Evolutionary conservation across 2,797 vertebrate species (phyloP), one percentile per base, ranked within the genome.

Genomic region (Synanceia verrucosa): DNA sequence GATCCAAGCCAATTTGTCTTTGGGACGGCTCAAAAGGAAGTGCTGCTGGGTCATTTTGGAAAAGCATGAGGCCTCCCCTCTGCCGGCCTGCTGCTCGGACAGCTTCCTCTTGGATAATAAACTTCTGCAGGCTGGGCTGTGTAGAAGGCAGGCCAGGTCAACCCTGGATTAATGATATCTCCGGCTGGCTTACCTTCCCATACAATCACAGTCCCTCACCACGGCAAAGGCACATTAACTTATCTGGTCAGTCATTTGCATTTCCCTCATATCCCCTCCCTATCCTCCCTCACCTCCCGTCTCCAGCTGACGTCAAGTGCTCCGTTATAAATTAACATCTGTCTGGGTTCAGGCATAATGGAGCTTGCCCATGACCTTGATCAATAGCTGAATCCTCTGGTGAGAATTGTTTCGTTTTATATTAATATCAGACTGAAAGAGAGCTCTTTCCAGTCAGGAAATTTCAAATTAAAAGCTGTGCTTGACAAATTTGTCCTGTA

Each of bases 81-180:
- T 70, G 77, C 53, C 53, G 51, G 57, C 68, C 65, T 66, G 36
- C 65, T 21, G 58, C 72, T 41, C 51, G 65, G 58, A 65, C 61
- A 63, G 34, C 65, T 78, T 79, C 78, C 50, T 69, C 62, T 65
- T 65, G 73, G 78, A 93, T 84, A 87, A 90, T 79, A 84, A 88
- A 86, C 84, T 74, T 92, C 78, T 56, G 69, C 68, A 43, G 73
- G 66, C 74, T 67, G 68, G 47, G 82, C 58, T 23, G 39, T 63
- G 24, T 43, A 48, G 62, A 53, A 82, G 65, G 65, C 69, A 56
- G 65, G 41, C 65, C 76, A 57, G 89, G 88, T 92, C 92, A 93
- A 76, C 58, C 58, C 77, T 70, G 86, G 87, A 92, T 91, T 91
- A 91, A 92, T 91, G 88, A 90, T 86, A 88, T 89, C 77, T 88